phyloP scores from a whole-genome alignment of 2,888 invertebrate genomes.

The Dasypolia templi region DNA sequence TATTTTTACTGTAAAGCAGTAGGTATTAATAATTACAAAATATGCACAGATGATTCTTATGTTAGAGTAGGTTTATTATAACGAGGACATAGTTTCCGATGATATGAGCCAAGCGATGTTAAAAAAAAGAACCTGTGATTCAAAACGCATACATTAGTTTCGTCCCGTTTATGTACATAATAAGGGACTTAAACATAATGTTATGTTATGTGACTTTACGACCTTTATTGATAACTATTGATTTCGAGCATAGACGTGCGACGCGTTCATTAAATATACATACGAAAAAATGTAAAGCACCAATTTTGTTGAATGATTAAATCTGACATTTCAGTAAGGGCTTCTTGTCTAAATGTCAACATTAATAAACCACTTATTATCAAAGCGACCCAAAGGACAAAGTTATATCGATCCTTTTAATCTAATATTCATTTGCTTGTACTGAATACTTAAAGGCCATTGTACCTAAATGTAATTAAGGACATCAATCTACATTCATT shows the following conservation, averaged over 20 bases:
- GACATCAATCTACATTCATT: neutral
- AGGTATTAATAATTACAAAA: neutral
- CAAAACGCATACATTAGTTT: neutral
- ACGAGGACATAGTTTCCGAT: neutral
- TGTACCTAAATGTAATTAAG: constrained; percentile 13
- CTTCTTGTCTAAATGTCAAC: constrained; percentile 12
- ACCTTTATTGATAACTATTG: neutral
- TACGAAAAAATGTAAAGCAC: neutral
- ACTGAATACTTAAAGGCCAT: neutral
- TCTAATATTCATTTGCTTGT: constrained; percentile 37
- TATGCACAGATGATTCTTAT: neutral
- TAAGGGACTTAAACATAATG: neutral
- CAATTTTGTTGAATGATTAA: no score
- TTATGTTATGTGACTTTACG: no score
- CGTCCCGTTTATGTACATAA: neutral
- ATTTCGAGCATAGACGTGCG: neutral
- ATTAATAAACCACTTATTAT: constrained; percentile 20
- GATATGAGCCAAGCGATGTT: neutral
- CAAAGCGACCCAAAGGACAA: constrained; percentile 13
- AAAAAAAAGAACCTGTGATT: neutral
- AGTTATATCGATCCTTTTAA: constrained; percentile 32
- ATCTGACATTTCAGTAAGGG: constrained; percentile 24
- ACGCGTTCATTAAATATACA: neutral
- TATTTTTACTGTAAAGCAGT: neutral
- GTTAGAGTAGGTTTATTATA: no score